Percentiles rank a stretch among this genome's conserved stretches.
Conservation (phyloP, 2,888 invertebrate genomes). For the Euplagia quadripunctaria region DNA sequence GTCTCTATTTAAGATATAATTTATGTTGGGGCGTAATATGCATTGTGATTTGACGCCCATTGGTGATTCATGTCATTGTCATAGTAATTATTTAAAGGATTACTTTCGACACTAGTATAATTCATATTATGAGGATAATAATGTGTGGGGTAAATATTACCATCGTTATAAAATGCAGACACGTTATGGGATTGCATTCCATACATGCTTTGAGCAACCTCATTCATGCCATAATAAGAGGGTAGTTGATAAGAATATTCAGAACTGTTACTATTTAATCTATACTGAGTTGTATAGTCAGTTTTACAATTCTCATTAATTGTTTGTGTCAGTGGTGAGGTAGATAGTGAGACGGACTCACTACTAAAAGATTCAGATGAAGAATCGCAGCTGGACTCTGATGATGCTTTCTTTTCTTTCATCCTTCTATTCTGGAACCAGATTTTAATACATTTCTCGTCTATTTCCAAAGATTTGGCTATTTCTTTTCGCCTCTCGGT, state of each 20-base stretch:
- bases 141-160: conserved; percentile 59
- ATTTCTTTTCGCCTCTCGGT: conserved; percentile 89
- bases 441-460: conserved; percentile 92
- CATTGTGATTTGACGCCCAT: conserved; percentile 24
- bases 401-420: conserved; percentile 89
- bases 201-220: conserved; percentile 10
- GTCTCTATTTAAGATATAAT: neutral
- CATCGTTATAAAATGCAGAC: conserved; percentile 44
- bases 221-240: conserved; percentile 22
- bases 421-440: conserved; percentile 95
- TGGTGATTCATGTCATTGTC: conserved; percentile 24
- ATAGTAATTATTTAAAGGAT: conserved; percentile 30
- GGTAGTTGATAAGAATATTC: conserved; percentile 38
- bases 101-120: conserved; percentile 25
- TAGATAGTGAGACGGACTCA: conserved; percentile 32
- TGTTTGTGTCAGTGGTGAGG: conserved; percentile 17
- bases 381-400: conserved; percentile 65
- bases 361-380: conserved; percentile 52
- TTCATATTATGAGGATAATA: conserved; percentile 57
- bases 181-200: conserved; percentile 11
- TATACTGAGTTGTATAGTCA: conserved; percentile 14
- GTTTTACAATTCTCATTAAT: conserved; percentile 5
- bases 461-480: conserved; percentile 88
- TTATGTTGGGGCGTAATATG: conserved; percentile 27
- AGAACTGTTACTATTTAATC: conserved; percentile 5